Conservation (phyloP, 1,140 invertebrate genomes). For the Cotesia vestalis region DNA sequence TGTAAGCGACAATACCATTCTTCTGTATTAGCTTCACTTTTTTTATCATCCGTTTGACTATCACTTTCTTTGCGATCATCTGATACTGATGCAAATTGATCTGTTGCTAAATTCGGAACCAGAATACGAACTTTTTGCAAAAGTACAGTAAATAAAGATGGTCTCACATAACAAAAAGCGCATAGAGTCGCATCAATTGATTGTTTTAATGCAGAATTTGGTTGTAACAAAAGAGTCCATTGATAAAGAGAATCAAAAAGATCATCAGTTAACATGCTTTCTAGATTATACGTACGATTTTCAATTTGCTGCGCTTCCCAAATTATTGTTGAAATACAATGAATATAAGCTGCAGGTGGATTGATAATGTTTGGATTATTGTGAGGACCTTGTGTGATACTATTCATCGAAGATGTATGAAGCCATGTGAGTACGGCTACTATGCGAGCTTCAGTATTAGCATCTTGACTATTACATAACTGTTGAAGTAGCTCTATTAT, state of each 20-base stretch:
- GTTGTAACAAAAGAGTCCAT: constrained; percentile 76
- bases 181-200: constrained; percentile 83
- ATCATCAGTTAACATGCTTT: constrained; percentile 72
- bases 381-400: constrained; percentile 44
- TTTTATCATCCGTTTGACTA: constrained; percentile 77
- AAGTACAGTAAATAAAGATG: constrained; percentile 78
- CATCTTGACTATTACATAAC: constrained; percentile 72
- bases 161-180: constrained; percentile 83
- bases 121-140: constrained; percentile 79
- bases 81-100: constrained; percentile 67
- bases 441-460: constrained; percentile 65
- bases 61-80: constrained; percentile 71
- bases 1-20: constrained; percentile 67
- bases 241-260: constrained; percentile 78
- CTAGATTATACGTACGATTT: constrained; percentile 70
- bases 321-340: constrained; percentile 81
- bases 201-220: constrained; percentile 78
- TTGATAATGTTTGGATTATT: constrained; percentile 50
- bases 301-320: constrained; percentile 78
- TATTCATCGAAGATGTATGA: constrained; percentile 64
- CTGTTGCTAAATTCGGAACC: constrained; percentile 66
- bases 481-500: constrained; percentile 83
- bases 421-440: constrained; percentile 73
- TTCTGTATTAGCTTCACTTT: constrained; percentile 67
- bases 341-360: constrained; percentile 70